These are phyloP conservation scores for Halichondria panicea DNA, from an alignment of 37 sponge, comb jelly and placozoan species.

Conservation along the genomic window DNA sequence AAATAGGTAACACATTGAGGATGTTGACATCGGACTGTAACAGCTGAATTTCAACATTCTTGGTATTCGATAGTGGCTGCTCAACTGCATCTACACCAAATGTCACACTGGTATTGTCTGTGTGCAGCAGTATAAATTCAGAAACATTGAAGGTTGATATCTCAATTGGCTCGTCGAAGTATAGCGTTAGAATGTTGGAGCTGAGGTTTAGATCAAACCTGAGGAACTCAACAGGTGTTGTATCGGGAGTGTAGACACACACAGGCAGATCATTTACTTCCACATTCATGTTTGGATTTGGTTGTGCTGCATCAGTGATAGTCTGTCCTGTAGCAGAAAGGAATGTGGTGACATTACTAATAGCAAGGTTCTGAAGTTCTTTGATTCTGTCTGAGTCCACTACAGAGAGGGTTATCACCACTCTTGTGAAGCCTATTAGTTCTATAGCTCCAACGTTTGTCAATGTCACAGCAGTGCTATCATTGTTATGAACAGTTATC, in stretches of 20 bases:
- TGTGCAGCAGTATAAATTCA: conserved; percentile 60
- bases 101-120: conserved; percentile 27
- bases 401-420: conserved; percentile 45
- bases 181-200: conserved; percentile 59
- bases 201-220: conserved; percentile 72
- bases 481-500: conserved; percentile 38
- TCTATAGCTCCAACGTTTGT: not conserved
- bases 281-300: conserved; percentile 21
- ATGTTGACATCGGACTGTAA: conserved; percentile 66
- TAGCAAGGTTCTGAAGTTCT: conserved; percentile 64
- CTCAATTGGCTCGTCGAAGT: conserved; percentile 85
- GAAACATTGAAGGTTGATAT: conserved; percentile 57
- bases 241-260: conserved; percentile 58
- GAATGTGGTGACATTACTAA: conserved; percentile 58
- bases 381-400: conserved; percentile 70
- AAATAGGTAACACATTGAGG: conserved; percentile 73
- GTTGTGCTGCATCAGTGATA: conserved; percentile 62
- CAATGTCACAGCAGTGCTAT: conserved; percentile 22
- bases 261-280: conserved; percentile 22
- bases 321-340: conserved; percentile 39
- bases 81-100: conserved; percentile 29
- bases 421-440: conserved; percentile 25
- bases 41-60: conserved; percentile 46
- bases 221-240: conserved; percentile 44
- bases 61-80: conserved; percentile 29